Evolutionary conservation across 2,888 invertebrate species (phyloP), one percentile per base, ranked within the genome.

Genomic region (Chrysolina oricalcia): DNA sequence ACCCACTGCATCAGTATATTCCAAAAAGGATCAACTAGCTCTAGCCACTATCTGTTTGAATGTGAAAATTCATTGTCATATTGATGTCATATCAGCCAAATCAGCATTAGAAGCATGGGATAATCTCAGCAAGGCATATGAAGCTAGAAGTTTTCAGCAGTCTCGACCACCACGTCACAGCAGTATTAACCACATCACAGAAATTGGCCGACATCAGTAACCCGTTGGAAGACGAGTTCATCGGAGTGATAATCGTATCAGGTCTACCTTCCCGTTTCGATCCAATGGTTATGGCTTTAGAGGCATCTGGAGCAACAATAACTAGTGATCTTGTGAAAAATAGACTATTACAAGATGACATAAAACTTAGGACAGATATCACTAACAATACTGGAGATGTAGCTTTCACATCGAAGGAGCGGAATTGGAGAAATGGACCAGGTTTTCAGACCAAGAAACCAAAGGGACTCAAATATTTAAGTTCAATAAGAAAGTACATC

Each of bases 321-420:
- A 67, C 67, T 27, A 23, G 21, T 10, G 19, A 67, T 21, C 43
- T 17, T n/a, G 67, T 48, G 9, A 67, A 67, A 23, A 21, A 10
- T 9, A 64, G 23, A 43, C 35, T 40, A 35, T 41, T 63, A 1
- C 63, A 63, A 63, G 63, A 63, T 17, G 17, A n/a, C 19, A 15
- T 35, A 0, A 35, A 40, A 63, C 63, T 1, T 40, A n/a, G n/a
- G 40, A 63, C 35, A n/a, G 40, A 40, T n/a, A n/a, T n/a, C 15
- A 15, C 10, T 53, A 53, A 48, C 48, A 48, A 48, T 17, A 48
- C 48, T 48, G 48, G 6, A 48, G 48, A 48, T 48, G 6, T 5
- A 48, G 17, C 17, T 15, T 48, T 15, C 1, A 17, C 17, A 2
- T 48, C 48, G n/a, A 48, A 46, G 46, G n/a, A 48, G 48, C 17